phyloP scores from a whole-genome alignment of 2,113 vertebrate species.

The Xiphophorus couchianus region DNA sequence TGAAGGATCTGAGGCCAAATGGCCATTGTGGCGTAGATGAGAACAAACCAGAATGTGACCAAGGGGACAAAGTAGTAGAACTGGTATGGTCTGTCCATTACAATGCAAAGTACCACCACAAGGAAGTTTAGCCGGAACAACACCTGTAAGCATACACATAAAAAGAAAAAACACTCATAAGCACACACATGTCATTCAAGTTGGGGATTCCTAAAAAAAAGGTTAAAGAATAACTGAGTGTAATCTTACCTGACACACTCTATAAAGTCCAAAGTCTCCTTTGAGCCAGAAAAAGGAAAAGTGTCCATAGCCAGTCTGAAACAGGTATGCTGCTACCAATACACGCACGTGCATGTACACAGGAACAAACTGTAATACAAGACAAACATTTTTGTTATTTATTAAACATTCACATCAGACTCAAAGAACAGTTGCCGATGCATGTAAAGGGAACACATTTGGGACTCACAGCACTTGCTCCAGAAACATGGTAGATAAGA shows the following conservation, averaged over 20 bases:
- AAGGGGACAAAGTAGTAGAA: constrained; percentile 99
- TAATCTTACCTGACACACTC: constrained; percentile 92
- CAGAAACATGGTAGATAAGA: constrained; percentile 97
- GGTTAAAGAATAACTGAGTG: constrained; percentile 8
- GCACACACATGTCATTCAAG: background rate
- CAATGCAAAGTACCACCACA: constrained; percentile 93
- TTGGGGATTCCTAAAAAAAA: background rate
- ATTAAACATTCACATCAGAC: background rate
- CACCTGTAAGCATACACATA: constrained; percentile 78
- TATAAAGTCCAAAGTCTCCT: constrained; percentile 94
- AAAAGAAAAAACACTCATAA: background rate
- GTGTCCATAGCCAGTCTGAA: constrained; percentile 98
- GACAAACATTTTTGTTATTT: background rate
- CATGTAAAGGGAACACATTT: background rate
- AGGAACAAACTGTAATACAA: constrained; percentile 89
- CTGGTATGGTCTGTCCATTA: constrained; percentile 97
- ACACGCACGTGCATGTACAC: constrained; percentile 98
- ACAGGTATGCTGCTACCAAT: constrained; percentile 96
- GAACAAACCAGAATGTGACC: constrained; percentile 96
- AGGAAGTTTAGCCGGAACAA: constrained; percentile 98
- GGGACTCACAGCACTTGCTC: constrained; percentile 93
- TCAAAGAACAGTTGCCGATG: background rate
- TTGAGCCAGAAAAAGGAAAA: constrained; percentile 99
- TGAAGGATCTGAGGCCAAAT: constrained; percentile 95
- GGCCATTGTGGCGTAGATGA: constrained; percentile 91